A percentile compares a stretch with the other conserved stretches of the same genome.
Conservation (phyloP, 1,140 invertebrate species). For the Diorhabda sublineata region DNA sequence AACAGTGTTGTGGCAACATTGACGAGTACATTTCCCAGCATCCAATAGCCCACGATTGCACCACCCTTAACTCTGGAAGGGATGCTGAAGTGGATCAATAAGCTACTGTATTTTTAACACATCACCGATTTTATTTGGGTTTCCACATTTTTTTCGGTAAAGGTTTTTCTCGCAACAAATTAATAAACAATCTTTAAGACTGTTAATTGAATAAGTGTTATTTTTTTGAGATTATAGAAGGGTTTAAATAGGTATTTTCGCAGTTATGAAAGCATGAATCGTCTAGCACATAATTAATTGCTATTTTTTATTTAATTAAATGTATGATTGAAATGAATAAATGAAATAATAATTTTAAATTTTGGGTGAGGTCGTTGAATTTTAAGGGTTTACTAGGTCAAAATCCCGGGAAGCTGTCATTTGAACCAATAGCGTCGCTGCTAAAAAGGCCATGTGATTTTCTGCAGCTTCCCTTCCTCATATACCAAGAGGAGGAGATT, state of each 20-base stretch:
- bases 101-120: conserved; percentile 5
- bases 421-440: conserved; percentile 34
- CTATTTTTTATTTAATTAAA: too few relatives aligned
- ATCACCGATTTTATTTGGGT: neutral
- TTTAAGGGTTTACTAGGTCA: conserved; percentile 45
- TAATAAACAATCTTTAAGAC: too few relatives aligned
- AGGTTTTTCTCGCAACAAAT: too few relatives aligned
- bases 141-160: neutral
- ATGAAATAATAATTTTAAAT: conserved; percentile 8
- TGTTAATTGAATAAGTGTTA: too few relatives aligned
- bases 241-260: too few relatives aligned
- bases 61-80: conserved; percentile 17
- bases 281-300: too few relatives aligned
- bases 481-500: conserved; percentile 14
- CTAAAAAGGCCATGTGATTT: conserved; percentile 37
- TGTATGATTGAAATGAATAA: neutral
- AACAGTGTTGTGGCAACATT: neutral
- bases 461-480: conserved; percentile 43
- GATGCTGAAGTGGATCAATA: conserved; percentile 25
- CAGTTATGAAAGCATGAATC: too few relatives aligned
- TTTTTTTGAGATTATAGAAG: too few relatives aligned
- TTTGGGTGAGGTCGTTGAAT: conserved; percentile 41
- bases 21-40: neutral
- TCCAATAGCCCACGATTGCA: neutral
- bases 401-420: conserved; percentile 43